phyloP scores from a whole-genome alignment of 2,113 vertebrate species.

The Indicator indicator region DNA sequence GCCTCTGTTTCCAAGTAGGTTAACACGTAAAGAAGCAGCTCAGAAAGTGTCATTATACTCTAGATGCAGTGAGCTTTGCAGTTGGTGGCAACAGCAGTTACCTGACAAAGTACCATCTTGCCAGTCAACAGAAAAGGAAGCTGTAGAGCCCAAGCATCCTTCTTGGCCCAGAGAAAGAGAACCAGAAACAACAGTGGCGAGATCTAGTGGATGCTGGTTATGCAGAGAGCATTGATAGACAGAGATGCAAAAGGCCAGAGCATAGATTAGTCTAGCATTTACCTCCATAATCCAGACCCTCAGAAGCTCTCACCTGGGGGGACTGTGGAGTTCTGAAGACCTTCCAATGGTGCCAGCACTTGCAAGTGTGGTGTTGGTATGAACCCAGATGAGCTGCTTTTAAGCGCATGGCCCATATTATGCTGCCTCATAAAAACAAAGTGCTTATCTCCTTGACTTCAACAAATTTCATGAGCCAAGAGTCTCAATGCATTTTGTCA shows the following conservation, averaged over 20 bases:
- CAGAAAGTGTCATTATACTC: slow-evolving; percentile 59
- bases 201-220: background rate
- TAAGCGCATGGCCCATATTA: background rate
- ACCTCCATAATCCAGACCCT: background rate
- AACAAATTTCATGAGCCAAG: background rate
- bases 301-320: background rate
- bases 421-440: background rate
- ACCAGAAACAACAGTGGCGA: background rate
- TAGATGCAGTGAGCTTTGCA: slow-evolving; percentile 47
- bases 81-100: slow-evolving; percentile 66
- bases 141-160: slow-evolving; percentile 26
- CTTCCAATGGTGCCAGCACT: rapidly evolving
- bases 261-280: background rate
- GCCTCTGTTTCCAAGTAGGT: slow-evolving; percentile 69
- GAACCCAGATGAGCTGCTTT: background rate
- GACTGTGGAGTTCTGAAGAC: background rate
- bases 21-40: slow-evolving; percentile 48
- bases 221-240: background rate
- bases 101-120: slow-evolving; percentile 67
- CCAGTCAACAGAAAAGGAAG: slow-evolving; percentile 61
- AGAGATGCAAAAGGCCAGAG: background rate
- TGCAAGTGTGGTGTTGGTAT: background rate
- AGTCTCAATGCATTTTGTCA: background rate
- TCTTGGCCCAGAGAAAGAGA: background rate
- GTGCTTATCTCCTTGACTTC: background rate